Conservation (phyloP, 2,797 vertebrate species). For the Hyperoplus immaculatus region DNA sequence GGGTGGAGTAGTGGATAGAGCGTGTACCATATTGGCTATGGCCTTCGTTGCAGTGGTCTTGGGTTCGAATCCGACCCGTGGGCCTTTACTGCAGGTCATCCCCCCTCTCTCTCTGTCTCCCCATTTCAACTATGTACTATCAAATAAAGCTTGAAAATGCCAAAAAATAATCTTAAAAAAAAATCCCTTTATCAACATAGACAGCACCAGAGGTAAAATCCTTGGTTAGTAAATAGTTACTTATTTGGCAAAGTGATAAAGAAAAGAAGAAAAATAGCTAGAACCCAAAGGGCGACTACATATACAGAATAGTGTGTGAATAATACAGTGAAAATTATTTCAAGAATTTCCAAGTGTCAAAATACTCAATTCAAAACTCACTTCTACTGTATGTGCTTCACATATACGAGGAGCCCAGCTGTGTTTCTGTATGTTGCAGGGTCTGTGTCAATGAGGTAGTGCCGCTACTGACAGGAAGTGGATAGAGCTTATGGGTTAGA, state of each 20-base stretch:
- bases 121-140: too few relatives aligned
- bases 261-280: background rate
- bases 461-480: slow-evolving; percentile 51
- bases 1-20: too few relatives aligned
- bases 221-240: background rate
- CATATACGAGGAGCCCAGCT: background rate
- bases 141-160: too few relatives aligned
- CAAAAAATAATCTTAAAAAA: too few relatives aligned
- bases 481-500: slow-evolving; percentile 29
- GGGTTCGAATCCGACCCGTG: too few relatives aligned
- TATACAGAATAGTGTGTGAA: background rate
- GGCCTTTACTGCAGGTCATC: too few relatives aligned
- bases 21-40: too few relatives aligned
- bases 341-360: background rate
- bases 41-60: too few relatives aligned
- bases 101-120: too few relatives aligned
- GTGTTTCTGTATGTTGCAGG: slow-evolving; percentile 2
- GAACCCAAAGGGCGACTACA: background rate
- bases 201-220: background rate
- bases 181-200: slow-evolving; percentile 12
- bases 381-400: background rate
- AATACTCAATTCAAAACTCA: slow-evolving; percentile 1
- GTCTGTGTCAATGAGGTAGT: slow-evolving; percentile 12
- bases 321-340: background rate
- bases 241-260: background rate